These are phyloP conservation scores for Leptoclinus maculatus DNA, from an alignment of 2,797 vertebrate species.

Conservation along the genomic window DNA sequence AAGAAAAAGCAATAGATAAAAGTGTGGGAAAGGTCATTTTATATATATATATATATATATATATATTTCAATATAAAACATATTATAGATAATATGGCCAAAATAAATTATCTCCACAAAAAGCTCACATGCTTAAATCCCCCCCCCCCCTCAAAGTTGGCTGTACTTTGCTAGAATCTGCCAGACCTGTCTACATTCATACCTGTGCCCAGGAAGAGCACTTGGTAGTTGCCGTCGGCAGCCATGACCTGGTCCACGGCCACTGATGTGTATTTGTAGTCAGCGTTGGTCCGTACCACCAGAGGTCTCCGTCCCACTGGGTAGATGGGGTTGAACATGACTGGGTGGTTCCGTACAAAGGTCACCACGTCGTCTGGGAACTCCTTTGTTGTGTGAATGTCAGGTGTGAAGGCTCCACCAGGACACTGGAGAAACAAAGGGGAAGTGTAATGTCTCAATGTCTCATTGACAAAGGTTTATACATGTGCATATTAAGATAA, in stretches of 20 bases:
- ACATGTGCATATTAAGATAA: neutral
- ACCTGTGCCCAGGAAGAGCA: constrained; percentile 98
- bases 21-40: too few species aligned
- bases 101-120: neutral
- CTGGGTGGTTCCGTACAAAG: constrained; percentile 95
- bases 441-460: neutral
- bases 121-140: neutral
- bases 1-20: neutral
- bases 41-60: too few species aligned
- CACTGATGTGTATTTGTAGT: constrained; percentile 96
- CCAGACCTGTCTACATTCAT: constrained; percentile 23
- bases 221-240: constrained; percentile 94
- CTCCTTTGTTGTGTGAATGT: constrained; percentile 93
- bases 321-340: constrained; percentile 97
- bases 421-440: constrained; percentile 86
- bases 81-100: neutral
- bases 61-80: too few species aligned
- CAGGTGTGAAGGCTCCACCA: constrained; percentile 96
- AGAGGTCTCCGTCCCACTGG: constrained; percentile 91
- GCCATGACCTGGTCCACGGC: constrained; percentile 95
- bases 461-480: neutral
- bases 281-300: constrained; percentile 91
- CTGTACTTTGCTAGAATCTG: neutral
- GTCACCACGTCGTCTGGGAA: constrained; percentile 98
- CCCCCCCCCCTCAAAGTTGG: neutral